phyloP scores from a whole-genome alignment of 2,888 invertebrate species.

The Calameuta filiformis region DNA sequence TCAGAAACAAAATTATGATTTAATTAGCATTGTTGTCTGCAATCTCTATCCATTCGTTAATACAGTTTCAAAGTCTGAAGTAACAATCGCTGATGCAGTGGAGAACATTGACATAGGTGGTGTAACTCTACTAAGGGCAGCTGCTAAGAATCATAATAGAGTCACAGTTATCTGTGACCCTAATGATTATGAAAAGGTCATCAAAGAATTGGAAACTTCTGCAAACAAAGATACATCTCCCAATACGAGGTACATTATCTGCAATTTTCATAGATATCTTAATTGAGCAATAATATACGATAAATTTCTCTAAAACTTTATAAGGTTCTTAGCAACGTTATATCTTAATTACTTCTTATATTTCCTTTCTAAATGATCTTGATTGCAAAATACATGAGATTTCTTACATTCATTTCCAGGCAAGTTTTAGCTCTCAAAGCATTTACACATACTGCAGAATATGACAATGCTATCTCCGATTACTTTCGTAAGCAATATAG shows the following conservation, averaged over 20 bases:
- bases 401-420: conserved; percentile 65
- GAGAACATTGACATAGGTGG: conserved; percentile 98
- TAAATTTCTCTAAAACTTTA: neutral
- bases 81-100: conserved; percentile 87
- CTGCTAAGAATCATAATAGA: conserved; percentile 95
- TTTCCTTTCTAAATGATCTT: neutral
- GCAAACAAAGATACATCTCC: conserved; percentile 76
- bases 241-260: conserved; percentile 73
- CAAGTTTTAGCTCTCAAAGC: conserved; percentile 89
- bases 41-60: conserved; percentile 96
- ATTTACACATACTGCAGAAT: conserved; percentile 95
- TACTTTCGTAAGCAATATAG: conserved; percentile 95
- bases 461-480: conserved; percentile 94
- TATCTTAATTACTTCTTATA: neutral
- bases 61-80: conserved; percentile 84
- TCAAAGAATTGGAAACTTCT: conserved; percentile 76
- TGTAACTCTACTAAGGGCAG: conserved; percentile 93
- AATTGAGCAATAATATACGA: neutral
- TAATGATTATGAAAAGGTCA: conserved; percentile 82
- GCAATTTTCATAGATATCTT: neutral
- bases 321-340: neutral
- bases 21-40: conserved; percentile 91
- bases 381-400: neutral
- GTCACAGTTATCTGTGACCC: conserved; percentile 96
- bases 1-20: conserved; percentile 79